Conservation (phyloP, 2,888 invertebrate species). For the Parochlus steinenii region DNA sequence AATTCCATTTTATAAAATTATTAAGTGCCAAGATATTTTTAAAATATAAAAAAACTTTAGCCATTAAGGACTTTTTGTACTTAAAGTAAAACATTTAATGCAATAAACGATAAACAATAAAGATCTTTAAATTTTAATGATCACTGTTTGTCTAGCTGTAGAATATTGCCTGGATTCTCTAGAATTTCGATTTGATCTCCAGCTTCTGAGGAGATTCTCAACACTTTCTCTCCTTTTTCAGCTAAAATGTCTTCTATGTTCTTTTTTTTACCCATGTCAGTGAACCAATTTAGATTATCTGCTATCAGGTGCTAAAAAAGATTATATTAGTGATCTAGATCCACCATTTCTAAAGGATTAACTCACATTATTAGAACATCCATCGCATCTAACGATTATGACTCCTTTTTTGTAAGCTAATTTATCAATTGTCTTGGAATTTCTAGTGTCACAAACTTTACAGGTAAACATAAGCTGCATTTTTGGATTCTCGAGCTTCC, state of each 20-base stretch:
- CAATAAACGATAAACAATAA: slow-evolving; percentile 7
- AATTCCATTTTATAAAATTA: no score
- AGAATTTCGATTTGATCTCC: no score
- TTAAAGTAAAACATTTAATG: no score
- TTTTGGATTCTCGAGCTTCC: slow-evolving; percentile 34
- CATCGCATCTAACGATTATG: slow-evolving; percentile 78
- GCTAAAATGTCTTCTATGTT: slow-evolving; percentile 86
- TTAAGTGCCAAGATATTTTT: neutral
- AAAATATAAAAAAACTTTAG: slow-evolving; percentile 4
- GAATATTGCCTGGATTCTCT: no score
- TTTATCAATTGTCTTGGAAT: slow-evolving; percentile 68
- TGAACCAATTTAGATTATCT: slow-evolving; percentile 91
- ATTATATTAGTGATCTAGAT: no score
- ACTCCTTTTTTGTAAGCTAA: slow-evolving; percentile 74
- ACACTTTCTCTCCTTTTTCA: slow-evolving; percentile 71
- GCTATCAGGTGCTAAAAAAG: slow-evolving; percentile 96
- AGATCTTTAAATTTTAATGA: neutral
- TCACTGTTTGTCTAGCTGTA: slow-evolving; percentile 1
- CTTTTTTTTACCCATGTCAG: slow-evolving; percentile 53
- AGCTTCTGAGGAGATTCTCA: slow-evolving; percentile 33
- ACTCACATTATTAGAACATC: slow-evolving; percentile 71
- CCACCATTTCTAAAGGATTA: no score
- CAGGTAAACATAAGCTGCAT: slow-evolving; percentile 70
- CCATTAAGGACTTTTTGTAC: no score
- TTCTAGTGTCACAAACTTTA: slow-evolving; percentile 67